Evolutionary conservation across 2,797 vertebrate genomes (phyloP), one percentile per base, ranked within the genome.

Genomic region (Protosalanx chinensis): DNA sequence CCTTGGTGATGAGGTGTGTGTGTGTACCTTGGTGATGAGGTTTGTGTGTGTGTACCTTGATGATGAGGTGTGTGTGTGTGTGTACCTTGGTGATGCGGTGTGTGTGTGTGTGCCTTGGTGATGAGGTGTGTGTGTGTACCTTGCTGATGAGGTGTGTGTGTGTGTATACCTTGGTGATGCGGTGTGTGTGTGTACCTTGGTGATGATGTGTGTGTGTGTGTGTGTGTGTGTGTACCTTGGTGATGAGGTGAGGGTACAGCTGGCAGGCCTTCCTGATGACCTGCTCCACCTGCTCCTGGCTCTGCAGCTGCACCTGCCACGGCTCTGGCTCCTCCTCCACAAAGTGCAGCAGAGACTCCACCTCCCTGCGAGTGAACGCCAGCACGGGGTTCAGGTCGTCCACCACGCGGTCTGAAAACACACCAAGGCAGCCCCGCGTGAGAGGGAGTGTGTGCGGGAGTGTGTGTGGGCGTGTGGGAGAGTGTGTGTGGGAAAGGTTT

Each of bases 361-460:
- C 97, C 82, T 99, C 97, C 72, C 96, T 92, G 35, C 94, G 90
- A 18, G 97, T 99, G 80, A 99, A 99, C 82, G 91, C 96, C 85
- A 99, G 87, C 83, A 97, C 94, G 0, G 97, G 97, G 85, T 98
- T 99, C 84, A 98, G 90, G 84, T 99, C 97, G 73, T 99, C 97
- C 63, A 99, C 97, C 57, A 99, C 97, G 0, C 97, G 95, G 87
- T 98, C 97, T 99, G 81, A 67, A 10, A 27, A 12, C 30, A 62
- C 37, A 41, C 37, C 37, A 7, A 41, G 6, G 12, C 37, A 7
- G 37, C 7, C 37, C 37, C 1, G 8, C 37, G 2, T 41, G 67
- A 68, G 2, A 58, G 2, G 7, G 37, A 2, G 8, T 41, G 37
- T 2, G 35, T 6, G 6, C 7, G 35, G 6, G 5, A 1, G 35